A percentile compares a stretch with the other conserved stretches of the same genome.
Conservation (phyloP, 2,113 vertebrate species). For the Corapipo altera region DNA sequence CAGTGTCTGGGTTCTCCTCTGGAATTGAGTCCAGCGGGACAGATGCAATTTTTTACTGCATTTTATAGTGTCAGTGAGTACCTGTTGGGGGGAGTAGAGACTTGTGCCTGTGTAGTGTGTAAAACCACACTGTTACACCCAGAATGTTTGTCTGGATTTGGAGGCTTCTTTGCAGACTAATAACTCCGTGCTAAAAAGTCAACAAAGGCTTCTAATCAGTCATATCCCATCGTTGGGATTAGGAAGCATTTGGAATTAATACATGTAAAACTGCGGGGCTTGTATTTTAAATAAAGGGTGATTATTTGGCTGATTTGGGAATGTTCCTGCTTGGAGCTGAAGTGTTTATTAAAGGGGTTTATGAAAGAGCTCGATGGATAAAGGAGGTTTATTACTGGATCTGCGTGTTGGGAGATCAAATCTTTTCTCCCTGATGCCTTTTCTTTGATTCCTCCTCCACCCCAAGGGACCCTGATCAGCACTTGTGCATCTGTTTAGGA, state of each 20-base stretch:
- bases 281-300: conserved; percentile 58
- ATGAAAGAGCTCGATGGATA: conserved; percentile 36
- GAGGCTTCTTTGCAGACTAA: neutral
- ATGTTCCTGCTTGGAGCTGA: conserved; percentile 37
- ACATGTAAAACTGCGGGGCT: conserved; percentile 37
- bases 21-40: neutral
- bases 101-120: neutral
- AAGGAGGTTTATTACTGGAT: conserved; percentile 45
- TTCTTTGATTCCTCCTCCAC: conserved; percentile 57
- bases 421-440: neutral
- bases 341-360: neutral
- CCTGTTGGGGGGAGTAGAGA: neutral
- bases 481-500: conserved; percentile 59
- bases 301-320: conserved; percentile 39
- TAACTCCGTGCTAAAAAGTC: conserved; percentile 1
- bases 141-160: neutral
- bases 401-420: conserved; percentile 39
- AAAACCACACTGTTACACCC: neutral
- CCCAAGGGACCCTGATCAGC: conserved; percentile 55
- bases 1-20: neutral
- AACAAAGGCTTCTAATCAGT: conserved; percentile 4
- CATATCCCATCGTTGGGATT: neutral
- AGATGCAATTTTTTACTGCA: neutral
- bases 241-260: conserved; percentile 49
- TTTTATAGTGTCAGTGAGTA: neutral